These are phyloP conservation scores for Hafferia zeledoni DNA, from an alignment of 2,797 vertebrate genomes.

Conservation along the genomic window DNA sequence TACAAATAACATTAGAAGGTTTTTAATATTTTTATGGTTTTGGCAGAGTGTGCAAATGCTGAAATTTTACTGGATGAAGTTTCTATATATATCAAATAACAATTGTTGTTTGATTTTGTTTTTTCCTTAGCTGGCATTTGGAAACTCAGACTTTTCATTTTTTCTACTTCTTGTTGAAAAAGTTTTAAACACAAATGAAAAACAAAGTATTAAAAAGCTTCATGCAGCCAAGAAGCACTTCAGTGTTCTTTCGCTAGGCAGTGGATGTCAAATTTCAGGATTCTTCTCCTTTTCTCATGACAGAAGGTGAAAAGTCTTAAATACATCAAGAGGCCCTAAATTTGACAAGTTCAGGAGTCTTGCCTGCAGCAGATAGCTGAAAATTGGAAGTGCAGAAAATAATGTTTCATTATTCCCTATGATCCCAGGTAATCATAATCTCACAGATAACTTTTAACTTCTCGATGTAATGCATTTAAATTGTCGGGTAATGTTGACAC, in stretches of 20 bases:
- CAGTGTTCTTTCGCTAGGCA: neutral
- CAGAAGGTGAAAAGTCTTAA: neutral
- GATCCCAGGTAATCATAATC: neutral
- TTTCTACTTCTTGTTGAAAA: neutral
- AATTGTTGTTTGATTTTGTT: neutral
- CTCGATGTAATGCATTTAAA: slow-evolving; percentile 9
- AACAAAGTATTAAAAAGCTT: neutral
- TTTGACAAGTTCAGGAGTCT: neutral
- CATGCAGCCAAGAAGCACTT: neutral
- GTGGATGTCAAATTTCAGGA: neutral
- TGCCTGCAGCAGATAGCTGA: neutral
- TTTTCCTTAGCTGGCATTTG: neutral
- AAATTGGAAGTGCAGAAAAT: neutral
- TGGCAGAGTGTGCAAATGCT: neutral
- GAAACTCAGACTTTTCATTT: neutral
- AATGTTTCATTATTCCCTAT: neutral
- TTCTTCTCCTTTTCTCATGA: neutral
- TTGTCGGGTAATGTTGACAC: neutral
- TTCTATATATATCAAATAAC: neutral
- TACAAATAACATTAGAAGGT: fast-evolving
- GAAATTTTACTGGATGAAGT: neutral
- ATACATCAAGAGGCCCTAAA: neutral
- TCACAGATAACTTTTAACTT: neutral
- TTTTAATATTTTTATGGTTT: neutral
- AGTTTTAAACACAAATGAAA: neutral